Evolutionary conservation across 2,797 vertebrate genomes (phyloP), one percentile per base, ranked within the genome.

Genomic region (Acridotheres tristis): DNA sequence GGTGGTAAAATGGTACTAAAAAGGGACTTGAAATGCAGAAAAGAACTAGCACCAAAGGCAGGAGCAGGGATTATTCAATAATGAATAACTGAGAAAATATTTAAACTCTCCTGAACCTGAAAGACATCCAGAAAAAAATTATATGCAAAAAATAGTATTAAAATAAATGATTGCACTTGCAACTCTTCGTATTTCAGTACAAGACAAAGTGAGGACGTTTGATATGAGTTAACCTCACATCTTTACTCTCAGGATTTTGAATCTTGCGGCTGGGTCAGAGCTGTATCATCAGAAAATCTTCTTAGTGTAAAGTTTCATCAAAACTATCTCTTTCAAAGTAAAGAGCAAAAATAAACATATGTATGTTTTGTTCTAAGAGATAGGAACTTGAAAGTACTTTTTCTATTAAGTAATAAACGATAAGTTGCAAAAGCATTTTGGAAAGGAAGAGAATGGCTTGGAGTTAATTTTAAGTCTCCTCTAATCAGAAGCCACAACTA

Each of bases 71-170:
- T 81, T 51, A 42, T 85, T 94, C 68, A 75, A 48, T 40, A 45
- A 34, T 34, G 25, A 87, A 74, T 77, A 89, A 71, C 30, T 65
- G 38, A 69, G 40, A 75, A 45, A 90, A 68, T 65, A 75, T 69
- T 94, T 93, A 81, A 90, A 66, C 20, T 79, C 63, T 78, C 18
- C 58, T 89, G 62, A 92, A 93, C 36, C 69, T 89, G 73, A 65
- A 88, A 88, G 76, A 43, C 34, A 43, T 67, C 25, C 79, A 86
- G 66, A 73, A 90, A 83, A 36, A 59, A 62, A 68, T 85, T 48
- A 18, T 13, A 79, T 78, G 80, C 53, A 85, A 92, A 92, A 93
- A 69, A 20, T 5, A 58, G 4, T 48, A 91, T 89, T 88, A 89
- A 48, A 72, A 92, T 78, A 72, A 58, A 62, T 88, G 20, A 89